Base-by-base conservation (phyloP, 2,888 invertebrate species). In the Gymnocheta viridis region DNA sequence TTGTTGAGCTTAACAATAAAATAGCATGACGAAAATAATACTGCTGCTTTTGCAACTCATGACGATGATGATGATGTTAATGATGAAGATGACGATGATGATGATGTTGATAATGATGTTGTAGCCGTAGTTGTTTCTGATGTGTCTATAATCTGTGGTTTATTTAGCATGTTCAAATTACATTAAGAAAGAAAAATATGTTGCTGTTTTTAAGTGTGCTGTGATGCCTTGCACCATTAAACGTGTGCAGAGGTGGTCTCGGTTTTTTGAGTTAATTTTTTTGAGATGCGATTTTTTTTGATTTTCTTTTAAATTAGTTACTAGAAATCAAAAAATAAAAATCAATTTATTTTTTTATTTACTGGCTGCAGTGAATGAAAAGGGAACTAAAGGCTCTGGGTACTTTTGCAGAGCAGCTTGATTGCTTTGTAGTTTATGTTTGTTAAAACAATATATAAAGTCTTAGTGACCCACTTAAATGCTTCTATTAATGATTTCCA, bases 121-220 rank as follows among this genome's bases (percentile, higher is more conserved):
- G 35, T 27, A 24, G 54, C 12, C 14, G 19, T 19, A 19, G 29
- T 35, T 54, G 54, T 49, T 38, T 35, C 67, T 67, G 29, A n/a
- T 58, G 49, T 38, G 7, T 49, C 35, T 38, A 12, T 72, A 72
- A 80, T 69, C 67, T 79, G 79, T 41, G 79, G 82, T 74, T 82
- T 74, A 64, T 56, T 56, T 47, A 58, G 17, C 56, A 64, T 79
- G 49, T 66, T 82, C 67, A 64, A 79, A 69, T 79, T 64, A 35
- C 82, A 67, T 79, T 78, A 49, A 69, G 49, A 73, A 4, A 44
- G n/a, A 5, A 12, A 10, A 7, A 14, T n/a, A 9, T 24, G 9
- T 41, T 62, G 3, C 24, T 41, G 22, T 19, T 14, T 4, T 22
- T 4, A 56, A n/a, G 29, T 14, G 12, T 9, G 10, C 24, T 51